Percentiles rank a stretch among this genome's conserved stretches.
Conservation (phyloP, 2,113 vertebrate species). For the Microtus oregoni region DNA sequence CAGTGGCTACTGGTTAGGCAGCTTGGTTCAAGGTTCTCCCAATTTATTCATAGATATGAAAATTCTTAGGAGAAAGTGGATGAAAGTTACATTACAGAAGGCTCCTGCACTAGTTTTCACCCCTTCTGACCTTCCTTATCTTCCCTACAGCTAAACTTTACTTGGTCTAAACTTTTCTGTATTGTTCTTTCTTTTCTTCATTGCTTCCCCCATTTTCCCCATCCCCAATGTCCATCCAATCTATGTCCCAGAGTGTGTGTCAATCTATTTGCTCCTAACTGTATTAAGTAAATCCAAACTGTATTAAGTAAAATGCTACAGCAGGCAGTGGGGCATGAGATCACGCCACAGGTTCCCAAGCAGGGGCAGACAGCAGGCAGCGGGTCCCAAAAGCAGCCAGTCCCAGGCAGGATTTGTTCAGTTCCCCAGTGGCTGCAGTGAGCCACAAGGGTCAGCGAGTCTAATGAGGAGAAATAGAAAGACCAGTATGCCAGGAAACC, state of each 20-base stretch:
- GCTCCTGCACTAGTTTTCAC: too few species aligned
- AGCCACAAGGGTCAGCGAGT: too few species aligned
- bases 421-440: too few species aligned
- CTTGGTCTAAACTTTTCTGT: not conserved
- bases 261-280: not conserved
- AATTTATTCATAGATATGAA: not conserved
- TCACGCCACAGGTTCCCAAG: too few species aligned
- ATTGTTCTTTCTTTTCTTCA: not conserved
- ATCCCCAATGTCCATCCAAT: not conserved
- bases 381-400: too few species aligned
- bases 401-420: too few species aligned
- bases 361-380: too few species aligned
- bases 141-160: not conserved
- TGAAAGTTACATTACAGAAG: not conserved
- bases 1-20: not conserved
- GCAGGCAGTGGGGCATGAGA: too few species aligned
- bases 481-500: too few species aligned
- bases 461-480: too few species aligned
- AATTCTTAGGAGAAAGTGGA: not conserved
- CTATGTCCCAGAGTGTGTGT: not conserved
- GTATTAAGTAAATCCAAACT: too few species aligned
- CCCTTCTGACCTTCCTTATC: not conserved
- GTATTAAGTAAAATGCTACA: too few species aligned
- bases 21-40: not conserved
- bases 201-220: not conserved